Conservation (phyloP, 2,113 vertebrate species). For the Apus apus region DNA sequence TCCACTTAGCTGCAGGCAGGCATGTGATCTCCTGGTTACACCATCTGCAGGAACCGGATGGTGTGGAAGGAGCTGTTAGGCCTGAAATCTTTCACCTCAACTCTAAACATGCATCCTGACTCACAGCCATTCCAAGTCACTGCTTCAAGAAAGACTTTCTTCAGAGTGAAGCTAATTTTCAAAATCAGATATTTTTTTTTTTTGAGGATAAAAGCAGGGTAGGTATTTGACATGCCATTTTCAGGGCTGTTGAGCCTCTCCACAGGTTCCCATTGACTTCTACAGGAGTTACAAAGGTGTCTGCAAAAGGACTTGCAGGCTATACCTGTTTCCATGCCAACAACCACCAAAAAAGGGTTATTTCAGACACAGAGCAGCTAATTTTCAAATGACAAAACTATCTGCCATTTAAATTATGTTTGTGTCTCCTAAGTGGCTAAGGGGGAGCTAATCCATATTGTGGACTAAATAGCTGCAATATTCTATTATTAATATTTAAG, state of each 20-base stretch:
- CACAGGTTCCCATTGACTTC: background rate
- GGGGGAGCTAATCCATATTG: background rate
- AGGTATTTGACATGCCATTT: background rate
- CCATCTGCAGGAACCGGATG: background rate
- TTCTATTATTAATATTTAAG: background rate
- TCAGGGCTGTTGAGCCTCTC: background rate
- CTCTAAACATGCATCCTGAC: background rate
- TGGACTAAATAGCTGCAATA: background rate
- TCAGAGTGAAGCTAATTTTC: background rate
- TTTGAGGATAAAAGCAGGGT: background rate
- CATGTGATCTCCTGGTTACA: background rate
- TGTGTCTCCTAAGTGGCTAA: background rate
- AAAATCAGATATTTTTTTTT: background rate
- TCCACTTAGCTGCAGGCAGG: background rate
- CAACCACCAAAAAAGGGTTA: background rate
- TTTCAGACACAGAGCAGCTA: background rate
- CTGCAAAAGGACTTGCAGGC: background rate
- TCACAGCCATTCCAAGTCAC: background rate
- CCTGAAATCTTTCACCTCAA: background rate
- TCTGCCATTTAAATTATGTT: constrained; percentile 10
- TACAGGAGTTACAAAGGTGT: background rate
- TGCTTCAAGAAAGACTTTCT: background rate
- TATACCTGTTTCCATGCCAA: background rate
- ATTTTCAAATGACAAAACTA: constrained; percentile 33
- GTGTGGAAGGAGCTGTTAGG: background rate